Evolutionary conservation across 2,797 vertebrate genomes (phyloP).

Genomic region (Gila robusta): DNA sequence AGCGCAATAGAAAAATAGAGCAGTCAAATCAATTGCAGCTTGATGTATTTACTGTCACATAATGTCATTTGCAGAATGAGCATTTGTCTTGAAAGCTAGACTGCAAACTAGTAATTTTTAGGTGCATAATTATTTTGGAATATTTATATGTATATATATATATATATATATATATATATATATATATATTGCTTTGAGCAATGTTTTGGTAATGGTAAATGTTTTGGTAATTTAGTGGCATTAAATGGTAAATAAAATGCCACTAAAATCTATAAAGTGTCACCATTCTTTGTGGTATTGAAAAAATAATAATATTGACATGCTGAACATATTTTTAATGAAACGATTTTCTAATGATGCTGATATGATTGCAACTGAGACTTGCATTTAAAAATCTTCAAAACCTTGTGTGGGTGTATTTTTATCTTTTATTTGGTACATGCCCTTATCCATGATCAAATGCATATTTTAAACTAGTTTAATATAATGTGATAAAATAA

Average conservation of each 20-base stretch:
- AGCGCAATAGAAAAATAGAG: slow-evolving; percentile 47
- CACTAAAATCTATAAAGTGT: not conserved
- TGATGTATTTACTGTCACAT: slow-evolving; percentile 10
- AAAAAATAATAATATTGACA: not conserved
- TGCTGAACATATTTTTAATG: not conserved
- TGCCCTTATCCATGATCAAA: not conserved
- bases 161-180: not conserved
- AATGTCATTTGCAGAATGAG: slow-evolving; percentile 4
- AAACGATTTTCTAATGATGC: not conserved
- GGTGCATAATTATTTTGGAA: not conserved
- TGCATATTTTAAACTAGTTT: not conserved
- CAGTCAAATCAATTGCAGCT: slow-evolving; percentile 29
- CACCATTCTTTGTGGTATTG: not conserved
- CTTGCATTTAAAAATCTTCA: not conserved
- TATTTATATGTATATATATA: too few species aligned
- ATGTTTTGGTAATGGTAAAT: too few species aligned
- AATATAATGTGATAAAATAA: not conserved
- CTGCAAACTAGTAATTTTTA: not conserved
- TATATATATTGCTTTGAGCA: not conserved
- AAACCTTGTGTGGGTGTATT: not conserved
- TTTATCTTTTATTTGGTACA: not conserved
- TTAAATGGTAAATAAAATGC: not conserved
- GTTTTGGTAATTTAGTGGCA: too few species aligned
- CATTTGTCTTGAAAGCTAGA: not conserved
- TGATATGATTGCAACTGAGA: not conserved